Base-by-base conservation (phyloP, 2,888 invertebrate species). In the Pterostichus niger region DNA sequence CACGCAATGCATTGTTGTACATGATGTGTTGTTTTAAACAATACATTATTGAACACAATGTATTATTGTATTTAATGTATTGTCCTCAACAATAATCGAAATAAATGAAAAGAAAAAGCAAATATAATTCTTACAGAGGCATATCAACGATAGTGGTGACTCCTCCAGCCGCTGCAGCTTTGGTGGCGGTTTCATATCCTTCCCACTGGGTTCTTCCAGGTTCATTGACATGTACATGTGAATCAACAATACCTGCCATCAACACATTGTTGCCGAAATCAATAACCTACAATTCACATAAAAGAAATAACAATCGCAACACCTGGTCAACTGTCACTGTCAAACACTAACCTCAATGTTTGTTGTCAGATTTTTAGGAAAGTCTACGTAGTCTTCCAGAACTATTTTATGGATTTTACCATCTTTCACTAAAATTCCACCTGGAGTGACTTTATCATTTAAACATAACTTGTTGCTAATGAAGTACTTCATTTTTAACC, bases 151-250 rank as follows among this genome's bases (percentile, higher is more conserved):
- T 93, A 73, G 94, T 94, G 3, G 95, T 95, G 82, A 94, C 92
- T 44, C 95, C 95, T 4, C 94, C 95, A 2, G 93, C 93, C 0
- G 94, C 94, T 0, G 95, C 95, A 3, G 95, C 94, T 86, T 91
- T 91, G 0, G 95, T 95, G n/a, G 94, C 95, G 0, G 93, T 92
- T 54, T 90, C 90, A 88, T 93, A 95, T 15, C 94, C 94, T 89
- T 95, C 95, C 94, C 94, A 94, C 33, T 94, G 92, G 0, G 93
- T 93, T 54, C 95, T 91, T 0, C 95, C 95, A 0, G 95, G 95
- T 87, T 95, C 95, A 86, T 94, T 95, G 0, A 95, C 92, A 85
- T 95, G 94, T 5, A 95, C 95, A 87, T 95, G 95, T 0, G 94
- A 92, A 88, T 95, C 95, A 10, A 95, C 92, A 1, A 94, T 90